Evolutionary conservation across 1,140 invertebrate species (phyloP).

Genomic region (Nasonia longicornis): DNA sequence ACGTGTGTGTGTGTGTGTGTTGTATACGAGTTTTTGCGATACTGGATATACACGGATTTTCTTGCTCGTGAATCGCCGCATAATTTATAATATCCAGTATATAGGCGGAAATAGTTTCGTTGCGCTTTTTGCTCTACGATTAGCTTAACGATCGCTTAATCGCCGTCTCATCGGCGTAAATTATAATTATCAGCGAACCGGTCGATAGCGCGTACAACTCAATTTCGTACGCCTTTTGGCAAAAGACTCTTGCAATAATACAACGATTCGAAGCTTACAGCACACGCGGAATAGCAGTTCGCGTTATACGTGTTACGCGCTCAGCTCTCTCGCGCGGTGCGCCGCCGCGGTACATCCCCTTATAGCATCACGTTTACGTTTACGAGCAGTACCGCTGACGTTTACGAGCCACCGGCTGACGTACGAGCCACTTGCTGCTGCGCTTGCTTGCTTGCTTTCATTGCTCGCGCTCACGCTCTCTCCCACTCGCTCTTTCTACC

Average conservation of each 20-base stretch:
- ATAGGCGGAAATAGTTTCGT: background rate
- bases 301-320: conserved; percentile 1
- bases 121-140: background rate
- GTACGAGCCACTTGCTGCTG: conserved; percentile 71
- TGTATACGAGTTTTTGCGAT: background rate
- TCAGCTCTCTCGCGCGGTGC: background rate
- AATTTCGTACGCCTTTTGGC: background rate
- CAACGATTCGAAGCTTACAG: background rate
- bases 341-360: conserved; percentile 62
- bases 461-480: conserved; percentile 61
- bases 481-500: conserved; percentile 37
- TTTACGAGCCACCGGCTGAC: conserved; percentile 72
- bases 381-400: conserved; percentile 70
- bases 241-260: background rate
- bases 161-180: background rate
- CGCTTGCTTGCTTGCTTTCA: conserved; percentile 55
- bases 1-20: background rate
- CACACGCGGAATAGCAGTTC: too few relatives aligned
- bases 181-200: background rate
- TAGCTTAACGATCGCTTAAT: too few relatives aligned
- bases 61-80: background rate
- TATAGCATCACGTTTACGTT: conserved; percentile 71
- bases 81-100: too few relatives aligned
- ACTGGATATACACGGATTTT: background rate
- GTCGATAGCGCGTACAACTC: background rate